These are phyloP conservation scores for Drosophila barbarae DNA, from an alignment of 2,888 invertebrate species.

Conservation along the genomic window DNA sequence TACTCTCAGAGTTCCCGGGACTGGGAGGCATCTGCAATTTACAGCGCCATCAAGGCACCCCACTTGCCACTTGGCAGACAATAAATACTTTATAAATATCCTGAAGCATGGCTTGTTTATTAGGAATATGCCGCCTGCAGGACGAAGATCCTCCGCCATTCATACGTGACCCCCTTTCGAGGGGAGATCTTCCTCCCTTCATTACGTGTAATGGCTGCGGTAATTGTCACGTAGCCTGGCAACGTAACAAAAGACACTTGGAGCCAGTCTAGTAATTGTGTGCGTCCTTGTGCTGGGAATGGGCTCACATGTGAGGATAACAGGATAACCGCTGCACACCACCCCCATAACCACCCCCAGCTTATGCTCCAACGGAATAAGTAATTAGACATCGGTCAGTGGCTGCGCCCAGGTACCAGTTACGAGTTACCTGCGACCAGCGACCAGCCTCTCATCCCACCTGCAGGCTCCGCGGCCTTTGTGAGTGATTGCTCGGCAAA, in stretches of 20 bases:
- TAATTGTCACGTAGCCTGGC: slow-evolving; percentile 64
- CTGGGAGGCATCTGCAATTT: slow-evolving; percentile 29
- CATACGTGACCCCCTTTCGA: slow-evolving; percentile 21
- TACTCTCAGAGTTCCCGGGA: not conserved
- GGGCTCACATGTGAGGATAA: not conserved
- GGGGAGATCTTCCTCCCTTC: slow-evolving; percentile 15
- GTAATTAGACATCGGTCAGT: slow-evolving; percentile 15
- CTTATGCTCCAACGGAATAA: slow-evolving; percentile 2
- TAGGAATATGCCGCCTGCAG: not conserved
- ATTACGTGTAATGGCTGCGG: slow-evolving; percentile 55
- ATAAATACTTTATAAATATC: slow-evolving; percentile 50
- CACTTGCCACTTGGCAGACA: slow-evolving; percentile 16
- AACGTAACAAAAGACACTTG: slow-evolving; percentile 32
- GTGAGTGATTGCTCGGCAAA: slow-evolving; percentile 26
- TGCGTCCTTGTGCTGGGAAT: not conserved
- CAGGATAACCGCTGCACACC: not conserved
- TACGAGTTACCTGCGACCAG: not conserved
- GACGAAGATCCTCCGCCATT: not conserved
- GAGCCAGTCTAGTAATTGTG: slow-evolving; percentile 4
- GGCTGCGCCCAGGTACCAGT: not conserved
- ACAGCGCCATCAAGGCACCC: slow-evolving; percentile 5
- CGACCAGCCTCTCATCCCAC: not conserved
- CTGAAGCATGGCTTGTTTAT: not conserved
- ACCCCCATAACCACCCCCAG: no score
- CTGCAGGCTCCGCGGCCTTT: not conserved